phyloP scores from a whole-genome alignment of 1,140 invertebrate species.

The Leptoteleia sp. region DNA sequence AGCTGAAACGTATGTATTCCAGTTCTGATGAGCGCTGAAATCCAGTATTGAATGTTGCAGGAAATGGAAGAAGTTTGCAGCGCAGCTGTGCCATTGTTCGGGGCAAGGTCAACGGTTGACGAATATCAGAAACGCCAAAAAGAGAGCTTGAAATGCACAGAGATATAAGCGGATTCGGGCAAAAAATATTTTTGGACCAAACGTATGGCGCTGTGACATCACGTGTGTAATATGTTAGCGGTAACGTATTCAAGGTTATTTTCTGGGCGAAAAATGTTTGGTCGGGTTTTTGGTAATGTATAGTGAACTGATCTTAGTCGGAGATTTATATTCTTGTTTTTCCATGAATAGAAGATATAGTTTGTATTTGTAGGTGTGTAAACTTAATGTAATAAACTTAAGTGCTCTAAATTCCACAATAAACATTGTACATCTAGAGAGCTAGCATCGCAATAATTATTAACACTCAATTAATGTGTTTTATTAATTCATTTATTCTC shows the following conservation, averaged over 20 bases:
- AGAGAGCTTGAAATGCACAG: slow-evolving; percentile 44
- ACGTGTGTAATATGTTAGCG: background rate
- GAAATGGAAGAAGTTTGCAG: background rate
- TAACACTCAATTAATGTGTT: no score
- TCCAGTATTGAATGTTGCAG: slow-evolving; percentile 51
- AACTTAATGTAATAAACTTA: no score
- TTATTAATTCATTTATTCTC: no score
- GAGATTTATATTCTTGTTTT: slow-evolving; percentile 2
- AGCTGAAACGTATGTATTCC: slow-evolving; percentile 21
- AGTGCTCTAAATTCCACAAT: no score
- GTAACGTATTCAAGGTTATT: background rate
- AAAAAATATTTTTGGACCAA: no score
- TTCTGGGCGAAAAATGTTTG: background rate
- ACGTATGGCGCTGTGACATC: background rate
- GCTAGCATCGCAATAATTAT: no score
- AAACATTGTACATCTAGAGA: no score
- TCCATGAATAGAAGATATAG: background rate
- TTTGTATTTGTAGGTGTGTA: no score
- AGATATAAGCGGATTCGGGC: background rate
- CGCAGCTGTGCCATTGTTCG: background rate
- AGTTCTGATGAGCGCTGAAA: slow-evolving; percentile 45
- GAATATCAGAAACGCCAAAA: slow-evolving; percentile 21
- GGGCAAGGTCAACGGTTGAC: slow-evolving; percentile 13
- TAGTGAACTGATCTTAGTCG: background rate
- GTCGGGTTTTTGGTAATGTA: background rate